phyloP scores from a whole-genome alignment of 2,113 vertebrate genomes.

The Plotosus lineatus region DNA sequence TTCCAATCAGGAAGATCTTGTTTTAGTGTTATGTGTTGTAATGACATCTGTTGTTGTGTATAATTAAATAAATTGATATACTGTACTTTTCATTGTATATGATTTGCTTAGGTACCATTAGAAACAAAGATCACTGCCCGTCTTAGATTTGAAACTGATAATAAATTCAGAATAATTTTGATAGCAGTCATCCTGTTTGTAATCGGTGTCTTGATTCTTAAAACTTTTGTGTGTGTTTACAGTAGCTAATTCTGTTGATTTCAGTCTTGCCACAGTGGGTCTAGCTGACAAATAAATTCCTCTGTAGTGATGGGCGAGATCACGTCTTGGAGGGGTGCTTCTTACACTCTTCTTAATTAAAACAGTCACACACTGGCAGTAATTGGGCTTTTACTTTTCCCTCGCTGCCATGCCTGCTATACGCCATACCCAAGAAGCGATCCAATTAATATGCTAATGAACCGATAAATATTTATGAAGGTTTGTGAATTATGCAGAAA shows the following conservation, averaged over 20 bases:
- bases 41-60: no score
- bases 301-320: slow-evolving; percentile 16
- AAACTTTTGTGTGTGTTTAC: background rate
- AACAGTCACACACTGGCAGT: slow-evolving; percentile 82
- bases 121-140: background rate
- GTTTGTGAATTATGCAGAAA: slow-evolving; percentile 88
- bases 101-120: background rate
- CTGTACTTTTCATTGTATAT: no score
- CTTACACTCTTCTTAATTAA: slow-evolving; percentile 72
- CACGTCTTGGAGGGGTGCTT: slow-evolving; percentile 30
- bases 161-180: background rate
- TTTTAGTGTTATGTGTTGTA: no score
- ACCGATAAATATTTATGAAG: slow-evolving; percentile 90
- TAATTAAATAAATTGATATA: no score
- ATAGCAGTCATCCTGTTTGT: background rate
- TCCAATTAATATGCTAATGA: slow-evolving; percentile 94
- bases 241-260: slow-evolving; percentile 1
- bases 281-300: slow-evolving; percentile 18
- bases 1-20: no score
- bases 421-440: slow-evolving; percentile 50
- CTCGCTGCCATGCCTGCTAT: slow-evolving; percentile 41
- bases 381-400: slow-evolving; percentile 66
- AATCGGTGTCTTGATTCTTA: background rate
- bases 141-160: background rate
- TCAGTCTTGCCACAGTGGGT: background rate